Evolutionary conservation across 1,140 invertebrate genomes (phyloP), one percentile per base, ranked within the genome.

Genomic region (Caenorhabditis inopinata): DNA sequence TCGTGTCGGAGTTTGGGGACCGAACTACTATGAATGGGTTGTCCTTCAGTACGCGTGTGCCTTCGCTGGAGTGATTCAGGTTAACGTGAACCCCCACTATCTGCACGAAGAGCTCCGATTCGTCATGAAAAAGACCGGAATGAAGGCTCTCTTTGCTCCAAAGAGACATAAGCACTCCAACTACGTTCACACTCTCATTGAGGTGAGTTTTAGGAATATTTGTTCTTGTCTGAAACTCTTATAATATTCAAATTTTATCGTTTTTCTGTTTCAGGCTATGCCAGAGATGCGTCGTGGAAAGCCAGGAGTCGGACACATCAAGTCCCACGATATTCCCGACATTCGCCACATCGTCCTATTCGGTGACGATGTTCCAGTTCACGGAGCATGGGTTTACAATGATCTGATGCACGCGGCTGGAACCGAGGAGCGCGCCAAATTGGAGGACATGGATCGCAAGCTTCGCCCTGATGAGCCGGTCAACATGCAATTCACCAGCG

Each of bases 1-100:
- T 86, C 89, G 93, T 9, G 84, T 99, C 1, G 96, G 93, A 0
- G 90, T 98, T 9, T 97, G 94, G 93, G 92, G 93, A 0, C 94
- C 95, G 0, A 98, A 97, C 89, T 91, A 91, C 32, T 86, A 92
- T 6, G 92, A 94, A 85, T 98, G 95, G 95, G 90, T 93, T 3
- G 85, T 96, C 9, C 45, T 47, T 25, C 91, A 93, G 83, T 90
- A 94, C 81, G 95, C 93, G 0, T 92, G 93, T 6, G 92, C 93
- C 0, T 92, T 94, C 83, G 92, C 92, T 11, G 96, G 96, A 0
- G 88, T 95, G 0, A 73, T 81, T 77, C 89, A 93, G 80, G 95
- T 94, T 90, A 90, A 90, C n/a, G 48, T 78, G 6, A 83, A 83
- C 42, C 82, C 82, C 5, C 42, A 91, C 0, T 96, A 94, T 86